Evolutionary conservation across 2,113 vertebrate genomes (phyloP).

Genomic region (Oenanthe oenanthe): DNA sequence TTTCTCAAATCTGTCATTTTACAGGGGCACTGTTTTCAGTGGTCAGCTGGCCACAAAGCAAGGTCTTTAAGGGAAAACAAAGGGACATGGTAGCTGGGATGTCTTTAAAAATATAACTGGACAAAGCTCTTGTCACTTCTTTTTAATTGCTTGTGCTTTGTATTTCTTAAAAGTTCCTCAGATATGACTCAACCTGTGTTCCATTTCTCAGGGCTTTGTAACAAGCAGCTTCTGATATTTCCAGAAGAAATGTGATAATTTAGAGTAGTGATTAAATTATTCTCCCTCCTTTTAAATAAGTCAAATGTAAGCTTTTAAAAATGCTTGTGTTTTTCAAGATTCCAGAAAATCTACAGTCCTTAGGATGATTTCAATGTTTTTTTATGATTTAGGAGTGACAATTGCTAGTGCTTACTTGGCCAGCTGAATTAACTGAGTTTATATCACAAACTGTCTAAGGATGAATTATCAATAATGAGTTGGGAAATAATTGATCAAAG

Average conservation of each 20-base stretch:
- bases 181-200: neutral
- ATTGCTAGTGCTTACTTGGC: neutral
- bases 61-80: neutral
- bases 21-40: neutral
- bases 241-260: neutral
- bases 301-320: neutral
- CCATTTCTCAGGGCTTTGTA: neutral
- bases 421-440: neutral
- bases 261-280: neutral
- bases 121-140: neutral
- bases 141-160: neutral
- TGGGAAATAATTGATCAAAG: neutral
- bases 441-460: neutral
- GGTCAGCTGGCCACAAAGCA: neutral
- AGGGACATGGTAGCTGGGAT: neutral
- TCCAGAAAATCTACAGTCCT: neutral
- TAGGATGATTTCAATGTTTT: neutral
- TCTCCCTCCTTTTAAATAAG: neutral
- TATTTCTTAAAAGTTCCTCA: neutral
- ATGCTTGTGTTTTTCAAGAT: neutral
- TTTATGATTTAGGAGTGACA: neutral
- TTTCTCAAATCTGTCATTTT: neutral
- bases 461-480: neutral
- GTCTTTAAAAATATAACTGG: neutral
- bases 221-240: neutral